Evolutionary conservation across 2,888 invertebrate genomes (phyloP).

Genomic region (Parelbella ahira): DNA sequence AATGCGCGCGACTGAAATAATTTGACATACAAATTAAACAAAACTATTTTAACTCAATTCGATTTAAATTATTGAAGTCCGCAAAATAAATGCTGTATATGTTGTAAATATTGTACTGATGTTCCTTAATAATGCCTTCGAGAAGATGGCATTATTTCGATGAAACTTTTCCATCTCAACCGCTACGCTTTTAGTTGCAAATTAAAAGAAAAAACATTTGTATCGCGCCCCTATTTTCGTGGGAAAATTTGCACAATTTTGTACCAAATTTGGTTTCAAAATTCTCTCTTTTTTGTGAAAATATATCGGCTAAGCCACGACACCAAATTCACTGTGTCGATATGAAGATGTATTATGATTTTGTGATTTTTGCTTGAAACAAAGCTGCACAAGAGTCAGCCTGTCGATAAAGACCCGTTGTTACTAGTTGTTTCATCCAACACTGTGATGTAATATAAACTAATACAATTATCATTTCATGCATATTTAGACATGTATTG

Average conservation of each 20-base stretch:
- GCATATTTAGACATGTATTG: slow-evolving; percentile 21
- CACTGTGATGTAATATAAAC: slow-evolving; percentile 57
- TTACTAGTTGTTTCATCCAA: slow-evolving; percentile 61
- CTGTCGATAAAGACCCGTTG: slow-evolving; percentile 74
- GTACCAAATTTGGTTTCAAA: too few relatives aligned
- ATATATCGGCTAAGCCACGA: too few relatives aligned
- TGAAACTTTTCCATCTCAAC: slow-evolving; percentile 12
- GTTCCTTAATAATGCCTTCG: slow-evolving; percentile 1
- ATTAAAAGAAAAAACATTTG: neutral
- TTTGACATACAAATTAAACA: neutral
- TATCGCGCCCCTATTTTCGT: slow-evolving; percentile 1
- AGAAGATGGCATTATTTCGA: slow-evolving; percentile 7
- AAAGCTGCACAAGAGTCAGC: slow-evolving; percentile 47
- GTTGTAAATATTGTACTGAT: slow-evolving; percentile 14
- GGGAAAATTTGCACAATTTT: too few relatives aligned
- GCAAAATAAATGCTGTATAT: slow-evolving; percentile 16
- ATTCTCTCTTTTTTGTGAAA: too few relatives aligned
- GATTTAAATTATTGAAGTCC: slow-evolving; percentile 1
- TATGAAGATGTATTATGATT: slow-evolving; percentile 17
- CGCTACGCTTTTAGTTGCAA: slow-evolving; percentile 18
- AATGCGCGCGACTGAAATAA: slow-evolving; percentile 1
- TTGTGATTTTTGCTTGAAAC: slow-evolving; percentile 22
- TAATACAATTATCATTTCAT: slow-evolving; percentile 26
- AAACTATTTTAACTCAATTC: neutral
- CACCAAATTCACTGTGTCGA: too few relatives aligned